Evolutionary conservation across 2,888 invertebrate genomes (phyloP).

Genomic region (Incurvaria masculella): DNA sequence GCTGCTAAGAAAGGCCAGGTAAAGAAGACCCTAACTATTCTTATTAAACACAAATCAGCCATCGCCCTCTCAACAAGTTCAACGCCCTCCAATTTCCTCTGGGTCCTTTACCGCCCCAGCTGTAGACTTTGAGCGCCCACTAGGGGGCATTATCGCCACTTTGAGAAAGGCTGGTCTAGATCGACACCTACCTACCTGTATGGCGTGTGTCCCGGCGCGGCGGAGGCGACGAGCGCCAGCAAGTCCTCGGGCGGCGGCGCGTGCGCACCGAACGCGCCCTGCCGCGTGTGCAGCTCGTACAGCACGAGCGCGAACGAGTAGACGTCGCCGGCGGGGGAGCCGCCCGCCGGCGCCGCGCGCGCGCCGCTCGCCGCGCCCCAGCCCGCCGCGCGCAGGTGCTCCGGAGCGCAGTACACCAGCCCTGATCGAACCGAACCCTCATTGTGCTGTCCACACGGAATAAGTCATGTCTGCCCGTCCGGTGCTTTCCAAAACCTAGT

Average conservation of each 20-base stretch:
- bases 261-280: constrained; percentile 79
- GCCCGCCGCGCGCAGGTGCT: constrained; percentile 59
- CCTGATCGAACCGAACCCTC: too few species aligned
- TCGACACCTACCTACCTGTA: constrained; percentile 59
- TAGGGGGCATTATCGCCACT: too few species aligned
- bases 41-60: too few species aligned
- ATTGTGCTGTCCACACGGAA: too few species aligned
- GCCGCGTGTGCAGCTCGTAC: constrained; percentile 83
- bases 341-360: constrained; percentile 27
- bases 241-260: constrained; percentile 64
- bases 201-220: constrained; percentile 37
- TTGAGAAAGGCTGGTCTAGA: constrained; percentile 9
- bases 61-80: too few species aligned
- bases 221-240: constrained; percentile 56
- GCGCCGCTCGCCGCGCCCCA: constrained; percentile 30
- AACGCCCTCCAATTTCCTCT: too few species aligned
- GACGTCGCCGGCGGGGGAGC: constrained; percentile 65
- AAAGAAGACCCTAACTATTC: too few species aligned
- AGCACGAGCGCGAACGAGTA: constrained; percentile 87
- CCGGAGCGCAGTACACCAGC: constrained; percentile 78
- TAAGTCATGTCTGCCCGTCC: too few species aligned
- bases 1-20: too few species aligned
- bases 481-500: too few species aligned
- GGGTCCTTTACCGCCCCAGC: too few species aligned
- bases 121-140: constrained; percentile 4